phyloP scores from a whole-genome alignment of 2,113 vertebrate genomes.

The Podarcis muralis region DNA sequence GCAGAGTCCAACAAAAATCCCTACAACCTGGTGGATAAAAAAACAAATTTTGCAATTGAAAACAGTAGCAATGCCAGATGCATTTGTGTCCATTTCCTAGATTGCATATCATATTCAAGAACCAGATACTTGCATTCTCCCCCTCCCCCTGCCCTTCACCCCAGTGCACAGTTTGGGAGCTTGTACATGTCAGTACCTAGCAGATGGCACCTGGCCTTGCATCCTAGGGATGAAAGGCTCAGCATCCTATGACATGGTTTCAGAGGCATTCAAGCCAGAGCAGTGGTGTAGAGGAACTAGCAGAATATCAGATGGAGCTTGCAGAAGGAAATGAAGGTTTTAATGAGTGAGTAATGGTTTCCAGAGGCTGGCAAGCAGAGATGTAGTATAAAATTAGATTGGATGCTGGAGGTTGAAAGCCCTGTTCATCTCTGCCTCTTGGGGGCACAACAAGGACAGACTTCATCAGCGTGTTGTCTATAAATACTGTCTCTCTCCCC shows the following conservation, averaged over 20 bases:
- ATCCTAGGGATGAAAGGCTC: not conserved
- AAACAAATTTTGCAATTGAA: not conserved
- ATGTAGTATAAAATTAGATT: slow-evolving; percentile 3
- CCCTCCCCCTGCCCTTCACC: not conserved
- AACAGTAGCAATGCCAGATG: not conserved
- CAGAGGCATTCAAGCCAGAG: not conserved
- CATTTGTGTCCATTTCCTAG: not conserved
- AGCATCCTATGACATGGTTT: not conserved
- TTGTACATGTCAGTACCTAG: not conserved
- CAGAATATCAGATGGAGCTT: slow-evolving; percentile 5
- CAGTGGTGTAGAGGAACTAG: not conserved
- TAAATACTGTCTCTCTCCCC: slow-evolving; percentile 12
- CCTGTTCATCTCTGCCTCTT: not conserved
- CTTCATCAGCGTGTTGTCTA: slow-evolving; percentile 7
- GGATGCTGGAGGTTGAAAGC: slow-evolving; percentile 4
- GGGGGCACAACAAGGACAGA: not conserved
- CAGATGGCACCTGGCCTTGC: not conserved
- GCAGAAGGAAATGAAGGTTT: not conserved
- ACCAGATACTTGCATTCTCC: not conserved
- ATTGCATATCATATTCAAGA: not conserved
- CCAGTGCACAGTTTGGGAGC: not conserved
- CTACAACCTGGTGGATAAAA: not conserved
- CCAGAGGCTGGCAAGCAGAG: slow-evolving; percentile 18
- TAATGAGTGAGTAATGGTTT: slow-evolving; percentile 23
- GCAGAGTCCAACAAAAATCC: not conserved